Conservation (phyloP, 2,113 vertebrate species). For the Seriola rivoliana region DNA sequence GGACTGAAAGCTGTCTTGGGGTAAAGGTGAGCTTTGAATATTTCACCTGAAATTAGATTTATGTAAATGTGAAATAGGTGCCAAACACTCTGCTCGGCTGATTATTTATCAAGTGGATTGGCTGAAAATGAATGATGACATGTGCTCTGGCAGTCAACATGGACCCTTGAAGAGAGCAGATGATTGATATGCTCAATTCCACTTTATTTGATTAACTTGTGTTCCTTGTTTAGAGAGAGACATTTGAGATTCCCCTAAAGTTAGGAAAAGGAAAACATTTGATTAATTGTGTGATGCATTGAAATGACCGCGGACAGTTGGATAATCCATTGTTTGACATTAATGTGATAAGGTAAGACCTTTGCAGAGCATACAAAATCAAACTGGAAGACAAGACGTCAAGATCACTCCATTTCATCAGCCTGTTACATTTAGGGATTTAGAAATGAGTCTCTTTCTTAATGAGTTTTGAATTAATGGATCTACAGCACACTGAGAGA, state of each 20-base stretch:
- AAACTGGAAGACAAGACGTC: slow-evolving; percentile 9
- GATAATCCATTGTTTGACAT: slow-evolving; percentile 33
- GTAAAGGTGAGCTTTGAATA: slow-evolving; percentile 72
- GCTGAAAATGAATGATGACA: slow-evolving; percentile 76
- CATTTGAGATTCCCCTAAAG: slow-evolving; percentile 34
- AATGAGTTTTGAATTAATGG: neutral
- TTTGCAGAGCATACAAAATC: slow-evolving; percentile 17
- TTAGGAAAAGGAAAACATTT: slow-evolving; percentile 35
- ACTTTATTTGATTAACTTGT: slow-evolving; percentile 80
- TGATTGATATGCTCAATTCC: slow-evolving; percentile 78
- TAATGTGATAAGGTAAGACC: slow-evolving; percentile 17
- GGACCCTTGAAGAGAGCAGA: slow-evolving; percentile 55
- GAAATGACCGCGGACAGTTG: slow-evolving; percentile 23
- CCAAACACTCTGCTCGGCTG: slow-evolving; percentile 63
- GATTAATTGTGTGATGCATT: slow-evolving; percentile 38
- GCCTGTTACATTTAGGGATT: neutral
- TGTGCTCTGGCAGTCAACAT: slow-evolving; percentile 44
- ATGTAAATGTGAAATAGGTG: slow-evolving; percentile 72
- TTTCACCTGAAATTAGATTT: slow-evolving; percentile 80
- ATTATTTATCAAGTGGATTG: slow-evolving; percentile 80
- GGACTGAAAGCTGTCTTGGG: slow-evolving; percentile 47
- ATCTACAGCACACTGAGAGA: neutral
- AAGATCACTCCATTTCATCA: neutral
- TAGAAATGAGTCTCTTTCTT: neutral
- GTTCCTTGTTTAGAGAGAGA: slow-evolving; percentile 37